Base-by-base conservation (phyloP, 2,888 invertebrate genomes). In the Diloba caeruleocephala region DNA sequence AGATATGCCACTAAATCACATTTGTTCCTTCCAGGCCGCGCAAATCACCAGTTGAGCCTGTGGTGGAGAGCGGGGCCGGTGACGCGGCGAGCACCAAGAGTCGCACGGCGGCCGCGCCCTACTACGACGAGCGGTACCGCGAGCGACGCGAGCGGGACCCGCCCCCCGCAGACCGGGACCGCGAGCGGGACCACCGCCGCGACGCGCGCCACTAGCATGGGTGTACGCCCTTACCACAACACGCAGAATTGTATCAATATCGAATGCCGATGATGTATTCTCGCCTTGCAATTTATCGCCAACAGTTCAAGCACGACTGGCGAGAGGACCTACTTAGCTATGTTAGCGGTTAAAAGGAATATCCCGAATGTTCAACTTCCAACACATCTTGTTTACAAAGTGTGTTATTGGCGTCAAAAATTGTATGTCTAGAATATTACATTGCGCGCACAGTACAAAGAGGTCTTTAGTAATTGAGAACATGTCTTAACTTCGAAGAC, bases 61-160 rank as follows among this genome's bases (percentile, higher is more conserved):
- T 68, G 1, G 91, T 91, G 17, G 94, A 93, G 84, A 92, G 85
- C 76, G 86, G 95, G 71, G 85, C 89, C 9, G 87, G 87, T 56
- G 85, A 90, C 78, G 76, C 94, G 53, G 65, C 82, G 80, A 81
- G 93, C 74, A 78, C 94, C 73, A 94, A 95, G 89, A 91, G 94
- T 52, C 95, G 96, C 21, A 82, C 94, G 1, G 89, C 87, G 15
- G 88, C 93, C 12, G 94, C 92, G 33, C 95, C 96, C 55, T 98
- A 98, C 94, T 98, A 98, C 89, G 98, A 98, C 74, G 98, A 98
- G 89, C 95, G 98, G 59, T 98, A 98, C 93, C 95, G 95, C 91
- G 90, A 94, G 94, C 78, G 95, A 72, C 86, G 95, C 94, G 85
- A 96, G 91, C 83, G 94, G 84, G 86, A 95, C 91, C 84, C 94